Percentiles rank a stretch among this genome's conserved stretches.
These are phyloP conservation scores for Xyliphius kryptos DNA, from an alignment of 2,113 vertebrate species.

Conservation along the genomic window DNA sequence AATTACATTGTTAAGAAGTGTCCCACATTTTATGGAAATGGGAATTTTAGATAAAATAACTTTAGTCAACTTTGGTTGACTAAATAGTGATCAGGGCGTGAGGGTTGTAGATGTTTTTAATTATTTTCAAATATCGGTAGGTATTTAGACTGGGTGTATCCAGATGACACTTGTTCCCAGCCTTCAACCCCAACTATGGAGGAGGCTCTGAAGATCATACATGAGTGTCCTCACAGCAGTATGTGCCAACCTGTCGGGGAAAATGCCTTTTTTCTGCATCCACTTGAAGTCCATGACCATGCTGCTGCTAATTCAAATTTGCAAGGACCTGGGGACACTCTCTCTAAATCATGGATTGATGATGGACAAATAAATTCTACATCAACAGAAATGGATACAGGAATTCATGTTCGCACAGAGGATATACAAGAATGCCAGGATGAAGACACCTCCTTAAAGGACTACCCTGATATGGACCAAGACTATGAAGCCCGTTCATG, in stretches of 20 bases:
- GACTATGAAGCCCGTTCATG: conserved; percentile 74
- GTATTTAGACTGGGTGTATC: conserved; percentile 43
- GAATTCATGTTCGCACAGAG: conserved; percentile 92
- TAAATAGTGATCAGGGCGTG: not conserved
- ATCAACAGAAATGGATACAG: conserved; percentile 89
- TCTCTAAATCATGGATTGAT: conserved; percentile 62
- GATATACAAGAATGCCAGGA: conserved; percentile 93
- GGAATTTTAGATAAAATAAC: no score
- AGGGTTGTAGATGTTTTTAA: not conserved
- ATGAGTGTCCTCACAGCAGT: conserved; percentile 72
- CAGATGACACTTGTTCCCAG: conserved; percentile 70
- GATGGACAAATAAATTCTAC: conserved; percentile 74
- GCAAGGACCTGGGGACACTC: conserved; percentile 56
- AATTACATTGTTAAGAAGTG: no score
- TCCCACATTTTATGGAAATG: no score
- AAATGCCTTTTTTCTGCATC: conserved; percentile 87
- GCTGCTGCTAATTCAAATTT: conserved; percentile 26
- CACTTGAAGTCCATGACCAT: conserved; percentile 46
- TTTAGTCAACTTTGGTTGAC: no score
- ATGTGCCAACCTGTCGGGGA: conserved; percentile 65
- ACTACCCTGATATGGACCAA: conserved; percentile 92
- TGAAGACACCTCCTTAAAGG: conserved; percentile 90
- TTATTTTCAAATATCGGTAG: conserved; percentile 16
- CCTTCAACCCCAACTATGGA: conserved; percentile 85
- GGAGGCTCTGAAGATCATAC: conserved; percentile 93